Percentiles rank a stretch among this genome's conserved stretches.
phyloP scores from a whole-genome alignment of 2,113 vertebrate species.

The Trichechus manatus region DNA sequence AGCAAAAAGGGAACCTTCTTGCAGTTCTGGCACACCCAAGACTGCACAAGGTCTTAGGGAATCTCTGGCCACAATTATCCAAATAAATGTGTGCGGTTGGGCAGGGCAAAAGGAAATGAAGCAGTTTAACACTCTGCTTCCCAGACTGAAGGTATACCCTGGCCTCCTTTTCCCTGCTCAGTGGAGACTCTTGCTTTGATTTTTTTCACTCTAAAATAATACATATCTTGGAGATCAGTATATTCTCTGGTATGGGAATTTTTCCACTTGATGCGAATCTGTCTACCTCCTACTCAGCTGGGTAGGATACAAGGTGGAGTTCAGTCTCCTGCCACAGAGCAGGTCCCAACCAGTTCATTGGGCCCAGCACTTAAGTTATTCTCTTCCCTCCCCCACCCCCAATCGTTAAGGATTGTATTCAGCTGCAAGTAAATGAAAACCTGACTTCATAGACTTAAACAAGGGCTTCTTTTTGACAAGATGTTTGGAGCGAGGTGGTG shows the following conservation, averaged over 20 bases:
- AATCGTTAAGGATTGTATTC: not conserved
- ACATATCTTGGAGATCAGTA: not conserved
- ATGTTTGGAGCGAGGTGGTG: not conserved
- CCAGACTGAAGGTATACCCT: not conserved
- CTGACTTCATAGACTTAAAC: not conserved
- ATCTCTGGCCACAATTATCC: constrained; percentile 64
- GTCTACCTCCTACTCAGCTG: not conserved
- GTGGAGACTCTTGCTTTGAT: not conserved
- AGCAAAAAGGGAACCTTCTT: constrained; percentile 48
- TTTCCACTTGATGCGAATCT: not conserved
- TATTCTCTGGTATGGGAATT: not conserved
- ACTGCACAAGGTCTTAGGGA: constrained; percentile 56
- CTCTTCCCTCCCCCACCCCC: not conserved
- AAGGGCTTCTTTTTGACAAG: not conserved
- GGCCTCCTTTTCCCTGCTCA: not conserved
- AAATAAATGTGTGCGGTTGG: constrained; percentile 52
- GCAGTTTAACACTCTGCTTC: not conserved
- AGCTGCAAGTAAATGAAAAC: not conserved
- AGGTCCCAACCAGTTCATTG: not conserved
- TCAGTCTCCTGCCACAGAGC: not conserved
- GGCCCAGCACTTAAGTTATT: not conserved
- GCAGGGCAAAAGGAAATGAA: constrained; percentile 24
- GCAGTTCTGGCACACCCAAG: constrained; percentile 71
- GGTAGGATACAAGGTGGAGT: not conserved
- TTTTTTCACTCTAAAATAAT: not conserved